Base-by-base conservation (phyloP, 2,113 vertebrate genomes). In the human region DNA sequence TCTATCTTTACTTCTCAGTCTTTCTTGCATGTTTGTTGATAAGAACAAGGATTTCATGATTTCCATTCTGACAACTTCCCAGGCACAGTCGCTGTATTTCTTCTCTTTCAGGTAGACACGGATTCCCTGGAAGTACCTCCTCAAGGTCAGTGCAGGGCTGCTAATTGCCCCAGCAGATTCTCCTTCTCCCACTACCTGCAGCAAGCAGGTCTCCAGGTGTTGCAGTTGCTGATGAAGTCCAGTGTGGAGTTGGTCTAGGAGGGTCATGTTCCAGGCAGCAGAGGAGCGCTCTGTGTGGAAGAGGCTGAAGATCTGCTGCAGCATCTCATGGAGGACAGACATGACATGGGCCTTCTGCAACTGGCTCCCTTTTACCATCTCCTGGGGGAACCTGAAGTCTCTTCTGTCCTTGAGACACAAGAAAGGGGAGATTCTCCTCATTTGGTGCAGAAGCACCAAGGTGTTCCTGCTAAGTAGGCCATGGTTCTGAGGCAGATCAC, bases 71-170 rank as follows among this genome's bases (percentile, higher is more conserved):
- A 80, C 48, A n/a, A 52, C 18, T 52, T 80, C 32, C 76, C 76
- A 80, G 48, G 76, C 45, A 52, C 48, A 80, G 76, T 52, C 48
- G 20, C 76, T 80, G 48, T 80, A 80, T 32, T 80, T 80, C 48
- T 80, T 52, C 48, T 80, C 75, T 18, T 32, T 10, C 48, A 80
- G 48, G 68, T 80, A 81, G 38, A 48, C 17, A 23, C 5, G 61
- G 27, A 94, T 59, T 43, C 76, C 40, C 50, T 55, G 40, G 55
- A 95, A 97, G 90, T 95, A 93, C 35, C 38, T 81, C 70, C 38
- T 72, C 75, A 94, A 45, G 48, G 61, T 25, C 61, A 79, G 14
- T 30, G 8, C 27, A 5, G 93, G 4, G 20, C 38, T 18, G 38
- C 88, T 10, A 18, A 10, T 52, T 5, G 8, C 40, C 20, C 6